Percentiles rank a stretch among this genome's conserved stretches.
These are phyloP conservation scores for Drosophila sordidula DNA, from an alignment of 2,888 invertebrate species.

Conservation along the genomic window DNA sequence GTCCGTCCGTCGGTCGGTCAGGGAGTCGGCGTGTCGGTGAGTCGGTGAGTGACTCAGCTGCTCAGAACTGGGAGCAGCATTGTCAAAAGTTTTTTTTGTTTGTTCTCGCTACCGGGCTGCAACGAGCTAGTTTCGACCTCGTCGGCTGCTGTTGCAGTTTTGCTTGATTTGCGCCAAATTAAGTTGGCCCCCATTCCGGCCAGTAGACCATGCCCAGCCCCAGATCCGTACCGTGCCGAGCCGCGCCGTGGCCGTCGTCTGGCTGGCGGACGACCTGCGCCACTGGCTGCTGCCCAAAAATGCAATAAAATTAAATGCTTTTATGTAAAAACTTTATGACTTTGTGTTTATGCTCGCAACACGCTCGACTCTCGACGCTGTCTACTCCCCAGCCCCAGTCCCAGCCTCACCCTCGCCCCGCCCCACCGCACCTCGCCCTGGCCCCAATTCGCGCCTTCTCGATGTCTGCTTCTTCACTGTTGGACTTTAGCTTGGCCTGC, in stretches of 20 bases:
- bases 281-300: conserved; percentile 72
- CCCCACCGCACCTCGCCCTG: neutral
- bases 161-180: conserved; percentile 78
- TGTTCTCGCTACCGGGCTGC: conserved; percentile 29
- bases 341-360: conserved; percentile 78
- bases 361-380: conserved; percentile 45
- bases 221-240: conserved; percentile 15
- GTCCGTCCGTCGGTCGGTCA: conserved; percentile 11
- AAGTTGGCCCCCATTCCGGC: conserved; percentile 64
- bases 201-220: conserved; percentile 58
- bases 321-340: conserved; percentile 80
- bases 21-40: neutral
- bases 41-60: conserved; percentile 15
- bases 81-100: conserved; percentile 40
- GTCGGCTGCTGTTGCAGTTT: conserved; percentile 67
- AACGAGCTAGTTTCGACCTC: conserved; percentile 41
- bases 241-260: conserved; percentile 7
- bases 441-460: conserved; percentile 20
- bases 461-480: conserved; percentile 25
- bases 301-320: conserved; percentile 80
- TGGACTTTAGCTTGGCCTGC: conserved; percentile 73
- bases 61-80: conserved; percentile 31
- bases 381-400: conserved; percentile 8
- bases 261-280: conserved; percentile 31
- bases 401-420: neutral